These are phyloP conservation scores for Paradoxurus hermaphroditus DNA, from an alignment of 2,113 vertebrate species.

Conservation along the genomic window DNA sequence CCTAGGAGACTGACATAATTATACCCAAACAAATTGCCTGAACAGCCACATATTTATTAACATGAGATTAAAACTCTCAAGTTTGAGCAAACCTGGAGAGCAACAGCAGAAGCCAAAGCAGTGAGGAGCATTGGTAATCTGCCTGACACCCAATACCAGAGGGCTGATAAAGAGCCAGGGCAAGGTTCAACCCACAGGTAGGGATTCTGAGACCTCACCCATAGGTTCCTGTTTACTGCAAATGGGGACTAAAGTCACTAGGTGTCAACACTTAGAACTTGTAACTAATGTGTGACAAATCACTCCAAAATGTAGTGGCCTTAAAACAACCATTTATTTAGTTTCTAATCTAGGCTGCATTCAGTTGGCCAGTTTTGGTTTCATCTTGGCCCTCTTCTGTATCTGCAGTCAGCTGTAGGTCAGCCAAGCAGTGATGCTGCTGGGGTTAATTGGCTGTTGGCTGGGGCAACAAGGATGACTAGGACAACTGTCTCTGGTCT, in stretches of 20 bases:
- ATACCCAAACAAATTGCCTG: conserved; percentile 71
- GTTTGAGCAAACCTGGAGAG: conserved; percentile 15
- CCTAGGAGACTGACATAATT: conserved; percentile 72
- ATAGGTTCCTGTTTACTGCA: neutral
- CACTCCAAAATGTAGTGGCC: neutral
- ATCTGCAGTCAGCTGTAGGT: neutral
- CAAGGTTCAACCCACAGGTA: neutral
- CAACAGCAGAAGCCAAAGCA: neutral
- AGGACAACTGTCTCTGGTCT: neutral
- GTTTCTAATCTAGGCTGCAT: neutral
- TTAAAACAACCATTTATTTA: neutral
- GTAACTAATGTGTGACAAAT: neutral
- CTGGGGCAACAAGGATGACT: neutral
- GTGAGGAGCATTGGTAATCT: neutral
- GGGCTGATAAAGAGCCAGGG: neutral
- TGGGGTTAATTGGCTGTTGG: neutral
- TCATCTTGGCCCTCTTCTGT: neutral
- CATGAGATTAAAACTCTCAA: conserved; percentile 64
- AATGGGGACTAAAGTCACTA: neutral
- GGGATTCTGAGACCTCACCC: too few species aligned
- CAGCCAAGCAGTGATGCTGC: neutral
- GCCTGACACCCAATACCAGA: neutral
- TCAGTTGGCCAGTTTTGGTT: neutral
- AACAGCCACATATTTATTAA: conserved; percentile 71
- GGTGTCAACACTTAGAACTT: neutral